These are phyloP conservation scores for Eudyptes chrysolophus DNA, from an alignment of 2,113 vertebrate species.

Conservation along the genomic window DNA sequence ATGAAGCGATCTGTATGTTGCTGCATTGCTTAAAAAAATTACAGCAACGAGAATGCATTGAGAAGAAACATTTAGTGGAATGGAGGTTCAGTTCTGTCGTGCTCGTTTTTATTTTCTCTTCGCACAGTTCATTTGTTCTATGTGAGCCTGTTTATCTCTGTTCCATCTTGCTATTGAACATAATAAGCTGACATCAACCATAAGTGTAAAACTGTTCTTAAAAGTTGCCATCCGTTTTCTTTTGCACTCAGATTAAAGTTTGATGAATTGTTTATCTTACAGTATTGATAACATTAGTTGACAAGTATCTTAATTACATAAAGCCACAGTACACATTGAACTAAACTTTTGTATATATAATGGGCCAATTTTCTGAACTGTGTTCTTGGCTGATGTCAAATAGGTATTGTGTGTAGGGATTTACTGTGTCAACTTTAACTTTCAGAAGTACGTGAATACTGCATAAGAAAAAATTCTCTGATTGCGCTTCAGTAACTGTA, in stretches of 20 bases:
- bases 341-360: not conserved
- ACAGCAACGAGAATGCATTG: not conserved
- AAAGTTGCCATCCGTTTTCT: not conserved
- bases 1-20: not conserved
- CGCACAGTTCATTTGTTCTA: not conserved
- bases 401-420: not conserved
- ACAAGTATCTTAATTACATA: not conserved
- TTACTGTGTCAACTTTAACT: not conserved
- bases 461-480: not conserved
- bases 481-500: not conserved
- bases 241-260: not conserved
- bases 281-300: not conserved
- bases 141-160: not conserved
- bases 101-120: not conserved
- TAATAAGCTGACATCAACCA: not conserved
- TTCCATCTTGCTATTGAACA: not conserved
- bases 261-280: not conserved
- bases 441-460: not conserved
- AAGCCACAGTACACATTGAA: not conserved
- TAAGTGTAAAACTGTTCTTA: not conserved
- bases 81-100: not conserved
- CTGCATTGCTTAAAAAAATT: not conserved
- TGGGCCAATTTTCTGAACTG: not conserved
- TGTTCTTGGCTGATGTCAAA: not conserved
- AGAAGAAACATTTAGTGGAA: not conserved